These are phyloP conservation scores for Andrena hattorfiana DNA, from an alignment of 2,888 invertebrate genomes.

Conservation along the genomic window DNA sequence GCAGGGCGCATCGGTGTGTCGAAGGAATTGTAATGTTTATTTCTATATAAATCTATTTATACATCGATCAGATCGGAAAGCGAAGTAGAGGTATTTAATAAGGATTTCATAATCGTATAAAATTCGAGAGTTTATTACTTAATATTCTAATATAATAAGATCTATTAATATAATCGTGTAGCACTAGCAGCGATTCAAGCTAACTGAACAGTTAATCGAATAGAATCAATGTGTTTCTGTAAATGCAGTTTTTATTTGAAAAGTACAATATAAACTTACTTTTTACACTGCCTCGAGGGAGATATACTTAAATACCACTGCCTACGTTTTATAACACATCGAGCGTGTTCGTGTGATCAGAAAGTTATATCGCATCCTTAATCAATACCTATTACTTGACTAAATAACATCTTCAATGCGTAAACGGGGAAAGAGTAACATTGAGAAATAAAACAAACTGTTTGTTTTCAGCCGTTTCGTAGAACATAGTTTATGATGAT, in stretches of 20 bases:
- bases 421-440: conserved; percentile 17
- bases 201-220: conserved; percentile 10
- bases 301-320: conserved; percentile 29
- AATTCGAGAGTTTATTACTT: not conserved
- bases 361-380: conserved; percentile 8
- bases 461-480: not conserved
- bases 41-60: no score
- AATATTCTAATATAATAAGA: conserved; percentile 13
- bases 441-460: conserved; percentile 6
- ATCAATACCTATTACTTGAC: conserved; percentile 23
- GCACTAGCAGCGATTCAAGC: not conserved
- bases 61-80: no score
- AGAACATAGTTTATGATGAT: conserved; percentile 6
- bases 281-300: conserved; percentile 48
- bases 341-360: conserved; percentile 7
- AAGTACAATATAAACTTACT: conserved; percentile 55
- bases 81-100: not conserved
- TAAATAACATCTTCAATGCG: conserved; percentile 1
- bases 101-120: conserved; percentile 1
- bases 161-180: conserved; percentile 10
- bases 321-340: conserved; percentile 11
- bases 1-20: not conserved
- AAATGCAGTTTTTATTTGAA: conserved; percentile 57
- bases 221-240: conserved; percentile 28
- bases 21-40: no score